phyloP scores from a whole-genome alignment of 2,113 vertebrate genomes.

The Todiramphus saurophagus region DNA sequence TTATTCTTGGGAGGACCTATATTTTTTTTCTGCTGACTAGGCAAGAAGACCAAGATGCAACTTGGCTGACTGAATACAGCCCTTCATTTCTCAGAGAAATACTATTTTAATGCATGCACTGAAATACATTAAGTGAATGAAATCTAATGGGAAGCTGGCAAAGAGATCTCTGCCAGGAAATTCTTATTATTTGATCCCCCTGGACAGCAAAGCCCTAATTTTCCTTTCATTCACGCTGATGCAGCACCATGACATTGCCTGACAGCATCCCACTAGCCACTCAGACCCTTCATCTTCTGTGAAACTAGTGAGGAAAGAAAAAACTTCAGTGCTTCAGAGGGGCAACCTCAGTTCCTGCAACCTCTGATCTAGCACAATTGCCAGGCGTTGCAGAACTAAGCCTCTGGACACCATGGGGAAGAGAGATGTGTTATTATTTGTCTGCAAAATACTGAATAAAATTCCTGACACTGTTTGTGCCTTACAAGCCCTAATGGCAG shows the following conservation, averaged over 20 bases:
- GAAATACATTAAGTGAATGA: constrained; percentile 5
- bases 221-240: not conserved
- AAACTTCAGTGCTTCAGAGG: not conserved
- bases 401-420: not conserved
- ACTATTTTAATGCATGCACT: not conserved
- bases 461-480: not conserved
- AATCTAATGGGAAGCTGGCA: not conserved
- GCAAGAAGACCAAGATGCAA: not conserved
- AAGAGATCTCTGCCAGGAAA: not conserved
- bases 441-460: not conserved
- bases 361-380: not conserved
- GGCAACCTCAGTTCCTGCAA: not conserved
- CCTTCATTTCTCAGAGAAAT: not conserved
- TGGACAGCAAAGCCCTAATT: not conserved
- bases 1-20: not conserved
- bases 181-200: not conserved
- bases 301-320: not conserved
- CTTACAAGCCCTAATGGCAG: not conserved
- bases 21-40: not conserved
- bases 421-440: not conserved
- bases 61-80: not conserved
- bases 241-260: not conserved
- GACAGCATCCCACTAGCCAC: not conserved
- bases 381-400: not conserved
- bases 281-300: not conserved